Percentiles rank a stretch among this genome's conserved stretches.
phyloP scores from a whole-genome alignment of 2,888 invertebrate species.

The Noctua janthe region DNA sequence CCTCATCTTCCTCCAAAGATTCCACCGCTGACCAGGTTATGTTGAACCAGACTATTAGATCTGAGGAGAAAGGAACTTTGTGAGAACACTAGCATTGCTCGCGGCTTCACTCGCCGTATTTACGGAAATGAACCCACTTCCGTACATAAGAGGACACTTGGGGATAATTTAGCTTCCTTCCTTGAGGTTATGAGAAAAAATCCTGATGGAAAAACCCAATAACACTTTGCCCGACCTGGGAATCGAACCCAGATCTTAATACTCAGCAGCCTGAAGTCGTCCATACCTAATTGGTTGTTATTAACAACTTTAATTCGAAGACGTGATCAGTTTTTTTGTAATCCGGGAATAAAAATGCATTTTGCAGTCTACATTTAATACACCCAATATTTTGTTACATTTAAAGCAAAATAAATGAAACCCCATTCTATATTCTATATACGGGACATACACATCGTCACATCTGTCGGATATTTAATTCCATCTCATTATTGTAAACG shows the following conservation, averaged over 20 bases:
- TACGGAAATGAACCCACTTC: no score
- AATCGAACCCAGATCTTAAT: no score
- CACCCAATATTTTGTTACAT: neutral
- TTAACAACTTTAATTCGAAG: neutral
- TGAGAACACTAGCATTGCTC: neutral
- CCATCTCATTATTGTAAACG: constrained; percentile 34
- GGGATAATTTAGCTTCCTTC: no score
- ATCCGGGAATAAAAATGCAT: neutral
- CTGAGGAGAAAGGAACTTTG: constrained; percentile 64
- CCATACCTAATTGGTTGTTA: neutral
- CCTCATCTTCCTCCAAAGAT: constrained; percentile 78
- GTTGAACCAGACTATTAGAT: constrained; percentile 84
- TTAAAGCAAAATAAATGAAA: constrained; percentile 10
- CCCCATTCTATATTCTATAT: neutral
- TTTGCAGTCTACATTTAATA: neutral
- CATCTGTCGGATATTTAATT: constrained; percentile 40
- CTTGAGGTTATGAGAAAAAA: no score
- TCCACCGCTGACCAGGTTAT: constrained; percentile 82
- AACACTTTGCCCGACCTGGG: no score
- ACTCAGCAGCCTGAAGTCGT: neutral
- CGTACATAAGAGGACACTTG: no score
- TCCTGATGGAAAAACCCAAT: no score
- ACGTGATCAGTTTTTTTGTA: neutral
- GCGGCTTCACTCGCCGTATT: neutral
- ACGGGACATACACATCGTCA: constrained; percentile 3